These are phyloP conservation scores for Alcedo atthis DNA, from an alignment of 2,797 vertebrate genomes.

Conservation along the genomic window DNA sequence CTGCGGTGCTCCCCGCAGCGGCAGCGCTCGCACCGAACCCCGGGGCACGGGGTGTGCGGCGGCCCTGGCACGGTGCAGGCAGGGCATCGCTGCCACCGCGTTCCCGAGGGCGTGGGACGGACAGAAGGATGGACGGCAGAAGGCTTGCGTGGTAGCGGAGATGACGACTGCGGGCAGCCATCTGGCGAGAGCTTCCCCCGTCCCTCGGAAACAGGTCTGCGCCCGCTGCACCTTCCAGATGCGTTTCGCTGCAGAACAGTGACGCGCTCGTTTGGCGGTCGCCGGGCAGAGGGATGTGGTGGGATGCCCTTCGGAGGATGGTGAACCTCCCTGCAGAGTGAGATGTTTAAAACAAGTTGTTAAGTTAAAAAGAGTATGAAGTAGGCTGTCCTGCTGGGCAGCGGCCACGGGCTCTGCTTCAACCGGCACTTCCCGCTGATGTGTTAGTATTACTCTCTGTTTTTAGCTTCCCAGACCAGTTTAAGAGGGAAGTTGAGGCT, in stretches of 20 bases:
- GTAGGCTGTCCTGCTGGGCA: rapidly evolving
- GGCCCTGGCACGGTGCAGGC: neutral
- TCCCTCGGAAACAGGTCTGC: neutral
- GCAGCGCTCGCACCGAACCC: neutral
- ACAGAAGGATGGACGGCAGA: neutral
- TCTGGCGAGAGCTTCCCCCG: neutral
- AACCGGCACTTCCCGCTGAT: neutral
- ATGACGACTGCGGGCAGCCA: neutral
- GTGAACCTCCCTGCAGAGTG: rapidly evolving
- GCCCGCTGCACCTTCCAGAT: neutral
- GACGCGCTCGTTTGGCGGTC: rapidly evolving
- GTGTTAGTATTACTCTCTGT: neutral
- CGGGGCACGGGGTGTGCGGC: rapidly evolving
- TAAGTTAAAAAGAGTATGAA: neutral
- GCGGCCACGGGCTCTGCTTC: neutral
- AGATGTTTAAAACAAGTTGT: neutral
- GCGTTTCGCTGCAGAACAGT: neutral
- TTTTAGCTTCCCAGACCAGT: neutral
- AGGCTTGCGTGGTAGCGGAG: rapidly evolving
- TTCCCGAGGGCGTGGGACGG: neutral
- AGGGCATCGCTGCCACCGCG: neutral
- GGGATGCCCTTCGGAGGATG: neutral
- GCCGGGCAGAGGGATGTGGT: neutral
- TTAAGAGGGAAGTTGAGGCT: neutral
- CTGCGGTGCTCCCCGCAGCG: neutral